Percentiles rank a stretch among this genome's conserved stretches.
Evolutionary conservation across 2,113 vertebrate genomes (phyloP).

Genomic region (Brevimyrus niger): DNA sequence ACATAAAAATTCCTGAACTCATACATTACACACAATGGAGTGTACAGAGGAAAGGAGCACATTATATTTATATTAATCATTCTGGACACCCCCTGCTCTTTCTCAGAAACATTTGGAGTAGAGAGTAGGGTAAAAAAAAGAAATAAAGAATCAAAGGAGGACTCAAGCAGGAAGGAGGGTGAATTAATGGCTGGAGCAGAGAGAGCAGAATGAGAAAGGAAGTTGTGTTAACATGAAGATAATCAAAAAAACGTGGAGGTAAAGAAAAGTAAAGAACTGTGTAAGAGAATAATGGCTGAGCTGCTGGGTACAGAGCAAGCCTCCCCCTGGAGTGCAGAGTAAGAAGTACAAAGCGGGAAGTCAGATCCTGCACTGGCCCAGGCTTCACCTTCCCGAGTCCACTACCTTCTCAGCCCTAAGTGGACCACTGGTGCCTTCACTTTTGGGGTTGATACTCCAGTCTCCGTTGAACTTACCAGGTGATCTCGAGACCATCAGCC

Average conservation of each 20-base stretch:
- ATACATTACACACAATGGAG: background rate
- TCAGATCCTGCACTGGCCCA: background rate
- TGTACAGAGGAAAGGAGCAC: background rate
- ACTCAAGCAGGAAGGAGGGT: background rate
- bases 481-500: background rate
- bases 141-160: background rate
- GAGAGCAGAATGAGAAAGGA: background rate
- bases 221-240: background rate
- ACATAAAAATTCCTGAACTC: background rate
- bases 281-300: background rate
- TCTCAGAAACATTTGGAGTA: background rate
- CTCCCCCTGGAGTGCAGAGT: background rate
- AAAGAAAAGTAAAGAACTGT: background rate
- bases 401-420: background rate
- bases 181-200: background rate
- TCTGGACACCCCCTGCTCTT: background rate
- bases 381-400: background rate
- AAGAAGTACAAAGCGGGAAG: background rate
- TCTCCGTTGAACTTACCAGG: background rate
- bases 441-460: background rate
- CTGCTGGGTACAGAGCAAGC: background rate
- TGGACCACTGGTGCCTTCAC: background rate
- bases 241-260: background rate
- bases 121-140: background rate
- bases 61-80: background rate